phyloP scores from a whole-genome alignment of 2,888 invertebrate genomes.

The Nephrotoma guestfalica region DNA sequence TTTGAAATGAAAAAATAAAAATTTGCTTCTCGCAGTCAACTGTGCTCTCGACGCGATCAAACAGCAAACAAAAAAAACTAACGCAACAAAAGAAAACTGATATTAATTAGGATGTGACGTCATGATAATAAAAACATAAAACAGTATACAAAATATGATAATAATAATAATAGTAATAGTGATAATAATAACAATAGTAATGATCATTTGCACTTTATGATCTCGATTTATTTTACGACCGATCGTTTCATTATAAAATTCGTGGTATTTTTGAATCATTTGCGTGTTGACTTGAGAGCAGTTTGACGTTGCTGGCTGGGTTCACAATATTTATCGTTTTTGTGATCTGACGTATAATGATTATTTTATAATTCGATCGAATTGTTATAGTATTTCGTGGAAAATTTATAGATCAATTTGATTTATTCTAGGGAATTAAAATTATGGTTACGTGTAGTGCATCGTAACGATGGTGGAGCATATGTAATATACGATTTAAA shows the following conservation, averaged over 20 bases:
- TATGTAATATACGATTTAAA: too few species aligned
- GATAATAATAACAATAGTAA: neutral
- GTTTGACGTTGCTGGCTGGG: neutral
- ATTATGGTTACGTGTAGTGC: too few species aligned
- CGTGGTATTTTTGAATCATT: neutral
- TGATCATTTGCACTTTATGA: neutral
- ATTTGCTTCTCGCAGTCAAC: neutral
- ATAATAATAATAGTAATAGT: neutral
- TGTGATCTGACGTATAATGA: neutral
- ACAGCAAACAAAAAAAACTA: neutral
- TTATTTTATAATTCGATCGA: neutral
- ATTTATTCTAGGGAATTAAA: too few species aligned
- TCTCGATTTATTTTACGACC: neutral
- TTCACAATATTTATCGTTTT: neutral
- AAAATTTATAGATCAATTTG: neutral
- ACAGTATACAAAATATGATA: neutral
- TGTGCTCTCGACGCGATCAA: neutral
- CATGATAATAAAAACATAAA: neutral
- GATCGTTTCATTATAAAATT: neutral
- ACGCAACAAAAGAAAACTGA: neutral
- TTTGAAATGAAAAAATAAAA: neutral
- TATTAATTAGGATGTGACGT: constrained; percentile 5
- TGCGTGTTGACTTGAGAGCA: neutral
- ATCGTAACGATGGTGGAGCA: too few species aligned
- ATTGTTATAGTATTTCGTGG: neutral